phyloP scores from a whole-genome alignment of 2,888 invertebrate genomes.

The Spisula solida region DNA sequence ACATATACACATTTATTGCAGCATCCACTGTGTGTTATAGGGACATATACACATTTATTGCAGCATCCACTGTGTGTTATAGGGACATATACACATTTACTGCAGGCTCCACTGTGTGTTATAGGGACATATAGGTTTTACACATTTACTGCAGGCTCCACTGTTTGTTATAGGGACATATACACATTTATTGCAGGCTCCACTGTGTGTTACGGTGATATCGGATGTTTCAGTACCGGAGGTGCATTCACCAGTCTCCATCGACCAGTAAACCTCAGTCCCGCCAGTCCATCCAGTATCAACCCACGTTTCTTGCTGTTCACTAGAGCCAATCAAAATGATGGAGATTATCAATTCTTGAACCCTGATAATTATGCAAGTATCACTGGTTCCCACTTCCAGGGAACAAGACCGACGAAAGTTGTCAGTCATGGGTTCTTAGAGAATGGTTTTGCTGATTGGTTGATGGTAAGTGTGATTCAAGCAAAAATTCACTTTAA shows the following conservation, averaged over 20 bases:
- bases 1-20: too few relatives aligned
- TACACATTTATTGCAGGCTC: constrained; percentile 70
- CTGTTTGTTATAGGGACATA: too few relatives aligned
- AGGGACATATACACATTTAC: too few relatives aligned
- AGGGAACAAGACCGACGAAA: constrained; percentile 71
- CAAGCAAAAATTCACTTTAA: too few relatives aligned
- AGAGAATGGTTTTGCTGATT: constrained; percentile 76
- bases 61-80: too few relatives aligned
- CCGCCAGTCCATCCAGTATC: constrained; percentile 72
- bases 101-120: too few relatives aligned
- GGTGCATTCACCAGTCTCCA: constrained; percentile 91
- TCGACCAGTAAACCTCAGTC: constrained; percentile 79
- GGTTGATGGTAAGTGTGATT: constrained; percentile 76
- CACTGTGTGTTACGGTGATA: constrained; percentile 94
- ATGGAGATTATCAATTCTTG: constrained; percentile 56
- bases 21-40: too few relatives aligned
- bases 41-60: too few relatives aligned
- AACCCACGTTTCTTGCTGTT: constrained; percentile 75
- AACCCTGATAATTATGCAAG: constrained; percentile 69
- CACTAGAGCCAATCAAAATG: constrained; percentile 64
- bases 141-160: too few relatives aligned
- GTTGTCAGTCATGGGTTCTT: constrained; percentile 79
- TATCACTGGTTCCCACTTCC: constrained; percentile 72
- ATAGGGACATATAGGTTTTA: too few relatives aligned
- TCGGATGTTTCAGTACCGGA: constrained; percentile 97